Base-by-base conservation (phyloP, 2,888 invertebrate species). In the Strigamia transsilvanica region DNA sequence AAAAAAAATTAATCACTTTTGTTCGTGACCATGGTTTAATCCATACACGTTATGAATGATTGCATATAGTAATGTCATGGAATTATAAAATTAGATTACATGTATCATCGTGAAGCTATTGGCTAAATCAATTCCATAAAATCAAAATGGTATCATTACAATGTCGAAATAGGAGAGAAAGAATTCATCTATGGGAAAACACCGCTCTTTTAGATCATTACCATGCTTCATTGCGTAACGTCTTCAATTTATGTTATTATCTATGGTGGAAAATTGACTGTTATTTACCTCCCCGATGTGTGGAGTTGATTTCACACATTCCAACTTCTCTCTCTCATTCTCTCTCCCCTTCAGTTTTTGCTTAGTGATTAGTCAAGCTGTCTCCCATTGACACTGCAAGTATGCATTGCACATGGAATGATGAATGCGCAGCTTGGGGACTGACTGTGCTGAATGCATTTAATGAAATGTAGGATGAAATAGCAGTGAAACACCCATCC, bases 261-360 rank as follows among this genome's bases (percentile, higher is more conserved):
- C 73, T 32, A 27, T 73, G 73, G 73, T 73, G 73, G 73, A 73
- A 73, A 73, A 73, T 73, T 73, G 73, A 73, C 73, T 73, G 73
- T 73, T 73, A 73, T 73, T 73, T 73, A 73, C 73, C 73, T 73
- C 73, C 73, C 73, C 32, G 73, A 73, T 32, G 15, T 73, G 73
- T n/a, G 73, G 73, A 73, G 73, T 73, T 73, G 73, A 73, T 73
- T 73, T 73, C 73, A 73, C 73, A 73, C 73, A 73, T 73, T 73
- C 73, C 73, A 73, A 73, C 73, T 32, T 73, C 56, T 73, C 73
- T 73, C 73, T 73, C 73, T 21, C 56, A 6, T n/a, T 12, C 21
- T 27, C n/a, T 32, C 73, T 32, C 73, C 32, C 73, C 73, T 73
- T 27, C 73, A 73, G 73, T 73, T 73, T 73, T 73, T 73, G 73